Percentiles rank a stretch among this genome's conserved stretches.
Evolutionary conservation across 1,140 invertebrate species (phyloP).

Genomic region (Drosophila cardini): DNA sequence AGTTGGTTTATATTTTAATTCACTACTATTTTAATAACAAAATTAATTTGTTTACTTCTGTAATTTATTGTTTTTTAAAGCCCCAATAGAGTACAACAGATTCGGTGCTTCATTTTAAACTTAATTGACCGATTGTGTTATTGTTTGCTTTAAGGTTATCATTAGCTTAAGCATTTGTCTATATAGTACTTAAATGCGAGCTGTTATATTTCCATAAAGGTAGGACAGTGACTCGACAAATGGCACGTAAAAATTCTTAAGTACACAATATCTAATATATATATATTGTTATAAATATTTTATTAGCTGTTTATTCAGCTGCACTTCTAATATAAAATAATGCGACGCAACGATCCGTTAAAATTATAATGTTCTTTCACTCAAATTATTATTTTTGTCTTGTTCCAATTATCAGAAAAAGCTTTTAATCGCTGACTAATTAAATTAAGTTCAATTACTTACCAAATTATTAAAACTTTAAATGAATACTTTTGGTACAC

Average conservation of each 20-base stretch:
- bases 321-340: not conserved
- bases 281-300: not conserved
- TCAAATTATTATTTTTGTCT: too few relatives aligned
- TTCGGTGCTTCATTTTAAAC: not conserved
- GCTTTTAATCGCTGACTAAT: too few relatives aligned
- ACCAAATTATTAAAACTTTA: not conserved
- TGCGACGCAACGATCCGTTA: not conserved
- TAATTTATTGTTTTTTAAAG: not conserved
- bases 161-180: not conserved
- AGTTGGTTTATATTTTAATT: too few relatives aligned
- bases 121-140: not conserved
- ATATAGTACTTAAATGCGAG: not conserved
- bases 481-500: not conserved
- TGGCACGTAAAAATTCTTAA: not conserved
- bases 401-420: too few relatives aligned
- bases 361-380: too few relatives aligned
- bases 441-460: too few relatives aligned
- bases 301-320: not conserved
- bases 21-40: too few relatives aligned
- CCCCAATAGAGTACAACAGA: not conserved
- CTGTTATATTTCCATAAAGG: not conserved
- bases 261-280: too few relatives aligned
- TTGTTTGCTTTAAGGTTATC: constrained; percentile 1
- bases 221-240: not conserved
- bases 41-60: not conserved